phyloP scores from a whole-genome alignment of 2,888 invertebrate species.

The Heterodera filipjevi region DNA sequence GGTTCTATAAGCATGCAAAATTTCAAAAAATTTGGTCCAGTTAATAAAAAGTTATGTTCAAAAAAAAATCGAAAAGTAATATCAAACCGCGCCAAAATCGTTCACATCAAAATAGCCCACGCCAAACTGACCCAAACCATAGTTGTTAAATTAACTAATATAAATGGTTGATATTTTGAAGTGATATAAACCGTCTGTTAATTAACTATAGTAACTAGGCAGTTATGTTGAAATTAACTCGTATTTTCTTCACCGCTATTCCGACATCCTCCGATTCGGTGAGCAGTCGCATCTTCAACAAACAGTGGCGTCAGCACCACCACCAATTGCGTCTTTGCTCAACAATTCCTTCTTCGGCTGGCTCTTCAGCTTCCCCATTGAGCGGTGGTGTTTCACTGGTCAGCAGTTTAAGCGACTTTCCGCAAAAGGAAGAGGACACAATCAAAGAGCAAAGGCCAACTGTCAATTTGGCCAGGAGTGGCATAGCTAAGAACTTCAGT shows the following conservation, averaged over 20 bases:
- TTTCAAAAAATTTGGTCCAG: too few relatives aligned
- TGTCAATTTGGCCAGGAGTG: slow-evolving; percentile 59
- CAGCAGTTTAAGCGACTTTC: not conserved
- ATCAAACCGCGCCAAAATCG: too few relatives aligned
- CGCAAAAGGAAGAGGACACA: slow-evolving; percentile 2
- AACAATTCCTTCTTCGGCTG: not conserved
- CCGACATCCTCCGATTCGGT: slow-evolving; percentile 9
- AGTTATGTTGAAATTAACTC: slow-evolving; percentile 2
- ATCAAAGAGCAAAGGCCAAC: slow-evolving; percentile 26
- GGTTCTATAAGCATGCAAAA: too few relatives aligned
- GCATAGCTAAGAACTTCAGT: slow-evolving; percentile 58
- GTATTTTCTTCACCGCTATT: not conserved
- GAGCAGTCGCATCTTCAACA: not conserved
- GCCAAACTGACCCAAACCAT: too few relatives aligned
- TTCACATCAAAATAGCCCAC: too few relatives aligned
- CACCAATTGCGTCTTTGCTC: not conserved
- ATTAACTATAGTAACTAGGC: too few relatives aligned
- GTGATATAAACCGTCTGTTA: too few relatives aligned
- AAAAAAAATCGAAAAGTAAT: too few relatives aligned
- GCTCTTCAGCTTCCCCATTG: not conserved
- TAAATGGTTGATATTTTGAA: too few relatives aligned
- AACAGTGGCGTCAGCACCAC: not conserved
- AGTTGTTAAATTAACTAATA: too few relatives aligned
- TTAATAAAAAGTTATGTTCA: too few relatives aligned
- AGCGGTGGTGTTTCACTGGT: not conserved